phyloP scores from a whole-genome alignment of 35 echinoderm and acorn worm species.

The Eucidaris tribuloides region DNA sequence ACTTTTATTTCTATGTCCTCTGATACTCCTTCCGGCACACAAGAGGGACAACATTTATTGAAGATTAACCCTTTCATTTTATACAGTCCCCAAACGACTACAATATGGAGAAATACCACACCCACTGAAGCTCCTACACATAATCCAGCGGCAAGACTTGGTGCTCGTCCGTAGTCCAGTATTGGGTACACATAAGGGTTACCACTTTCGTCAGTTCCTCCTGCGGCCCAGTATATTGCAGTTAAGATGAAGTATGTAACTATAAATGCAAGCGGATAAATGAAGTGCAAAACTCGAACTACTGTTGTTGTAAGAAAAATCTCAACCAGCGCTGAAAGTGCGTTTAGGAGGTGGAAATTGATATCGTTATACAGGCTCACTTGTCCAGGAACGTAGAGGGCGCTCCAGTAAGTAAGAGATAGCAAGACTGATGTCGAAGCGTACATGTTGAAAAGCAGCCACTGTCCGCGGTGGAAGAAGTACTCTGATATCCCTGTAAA shows the following conservation, averaged over 20 bases:
- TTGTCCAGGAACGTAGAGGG: slow-evolving; percentile 10
- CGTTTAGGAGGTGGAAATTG: slow-evolving; percentile 24
- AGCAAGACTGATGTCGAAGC: background rate
- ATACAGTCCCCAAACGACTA: slow-evolving; percentile 21
- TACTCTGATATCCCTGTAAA: background rate
- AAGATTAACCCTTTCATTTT: slow-evolving; percentile 14
- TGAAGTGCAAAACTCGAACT: slow-evolving; percentile 29
- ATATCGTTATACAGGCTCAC: slow-evolving; percentile 22
- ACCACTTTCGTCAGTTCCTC: slow-evolving; percentile 22
- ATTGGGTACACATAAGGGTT: slow-evolving; percentile 17
- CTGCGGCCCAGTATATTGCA: slow-evolving; percentile 36
- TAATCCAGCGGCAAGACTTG: background rate
- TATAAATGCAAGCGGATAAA: slow-evolving; percentile 35
- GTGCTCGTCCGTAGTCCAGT: background rate
- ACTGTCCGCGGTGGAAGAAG: slow-evolving; percentile 30
- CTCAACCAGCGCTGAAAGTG: slow-evolving; percentile 19
- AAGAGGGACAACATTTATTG: background rate
- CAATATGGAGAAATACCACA: background rate
- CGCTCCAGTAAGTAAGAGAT: slow-evolving; percentile 43
- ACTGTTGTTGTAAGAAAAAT: slow-evolving; percentile 31
- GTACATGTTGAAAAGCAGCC: slow-evolving; percentile 45
- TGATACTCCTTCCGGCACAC: background rate
- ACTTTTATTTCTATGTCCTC: too few species aligned
- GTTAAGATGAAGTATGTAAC: slow-evolving; percentile 22
- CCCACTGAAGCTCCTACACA: background rate